phyloP scores from a whole-genome alignment of 2,888 invertebrate species.

The Drosophila anomelani region DNA sequence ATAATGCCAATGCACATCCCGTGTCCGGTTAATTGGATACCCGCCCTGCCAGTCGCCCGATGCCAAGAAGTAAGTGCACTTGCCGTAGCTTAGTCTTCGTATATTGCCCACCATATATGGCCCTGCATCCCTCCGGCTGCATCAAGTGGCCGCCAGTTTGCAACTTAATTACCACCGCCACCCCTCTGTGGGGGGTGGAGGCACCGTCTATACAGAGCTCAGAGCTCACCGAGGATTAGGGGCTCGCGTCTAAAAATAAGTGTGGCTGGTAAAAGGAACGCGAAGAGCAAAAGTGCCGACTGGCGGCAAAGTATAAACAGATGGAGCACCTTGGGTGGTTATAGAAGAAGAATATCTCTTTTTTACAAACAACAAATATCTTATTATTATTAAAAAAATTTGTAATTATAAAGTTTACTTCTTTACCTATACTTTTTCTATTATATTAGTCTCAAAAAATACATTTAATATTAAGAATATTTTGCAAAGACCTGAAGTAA shows the following conservation, averaged over 20 bases:
- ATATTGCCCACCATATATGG: slow-evolving; percentile 3
- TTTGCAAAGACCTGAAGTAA: neutral
- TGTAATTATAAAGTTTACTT: neutral
- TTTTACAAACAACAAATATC: neutral
- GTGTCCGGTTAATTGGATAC: slow-evolving; percentile 76
- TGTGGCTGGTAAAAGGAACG: slow-evolving; percentile 16
- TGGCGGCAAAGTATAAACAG: slow-evolving; percentile 11
- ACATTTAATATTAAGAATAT: neutral
- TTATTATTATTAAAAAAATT: neutral
- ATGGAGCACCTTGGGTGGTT: neutral
- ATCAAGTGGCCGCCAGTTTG: slow-evolving; percentile 39
- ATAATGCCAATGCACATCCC: slow-evolving; percentile 74
- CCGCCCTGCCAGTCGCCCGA: slow-evolving; percentile 71
- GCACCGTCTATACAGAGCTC: slow-evolving; percentile 13
- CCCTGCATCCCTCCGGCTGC: slow-evolving; percentile 1
- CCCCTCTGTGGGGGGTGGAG: neutral
- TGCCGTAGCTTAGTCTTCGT: slow-evolving; percentile 16
- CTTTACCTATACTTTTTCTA: neutral
- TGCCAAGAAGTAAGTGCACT: slow-evolving; percentile 83
- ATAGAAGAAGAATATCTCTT: neutral
- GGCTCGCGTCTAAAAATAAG: slow-evolving; percentile 43
- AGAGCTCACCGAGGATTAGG: slow-evolving; percentile 25
- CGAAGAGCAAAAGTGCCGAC: slow-evolving; percentile 28
- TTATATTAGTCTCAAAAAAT: neutral
- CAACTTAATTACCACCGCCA: slow-evolving; percentile 38